phyloP scores from a whole-genome alignment of 2,888 invertebrate genomes.

The Ophion ellenae region DNA sequence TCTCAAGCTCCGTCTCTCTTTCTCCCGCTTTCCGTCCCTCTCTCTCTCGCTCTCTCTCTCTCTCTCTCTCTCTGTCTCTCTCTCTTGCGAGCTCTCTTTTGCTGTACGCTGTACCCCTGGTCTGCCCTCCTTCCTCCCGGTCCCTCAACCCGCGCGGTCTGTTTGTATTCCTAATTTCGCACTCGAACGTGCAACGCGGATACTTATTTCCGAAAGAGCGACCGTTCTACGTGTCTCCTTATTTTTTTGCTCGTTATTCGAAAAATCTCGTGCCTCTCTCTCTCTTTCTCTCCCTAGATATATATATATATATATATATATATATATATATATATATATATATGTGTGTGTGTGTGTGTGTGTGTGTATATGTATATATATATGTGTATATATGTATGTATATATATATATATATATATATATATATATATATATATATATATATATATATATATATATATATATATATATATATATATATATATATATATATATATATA shows the following conservation, averaged over 20 bases:
- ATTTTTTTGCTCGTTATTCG: constrained; percentile 25
- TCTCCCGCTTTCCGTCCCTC: constrained; percentile 15
- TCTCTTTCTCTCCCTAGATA: no score
- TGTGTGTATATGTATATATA: no score
- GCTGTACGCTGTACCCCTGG: background rate
- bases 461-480: no score
- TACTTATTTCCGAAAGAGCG: constrained; percentile 59
- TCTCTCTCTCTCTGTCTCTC: background rate
- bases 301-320: no score
- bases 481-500: no score
- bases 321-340: no score
- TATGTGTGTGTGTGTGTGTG: no score
- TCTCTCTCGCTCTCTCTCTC: background rate
- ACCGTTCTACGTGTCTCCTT: constrained; percentile 47
- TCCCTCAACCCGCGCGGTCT: constrained; percentile 44
- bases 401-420: no score
- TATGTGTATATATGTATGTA: no score
- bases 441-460: no score
- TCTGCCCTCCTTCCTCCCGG: background rate
- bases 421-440: no score
- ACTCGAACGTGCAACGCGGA: constrained; percentile 65
- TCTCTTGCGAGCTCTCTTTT: background rate
- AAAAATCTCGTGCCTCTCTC: constrained; percentile 23
- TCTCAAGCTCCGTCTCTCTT: constrained; percentile 12
- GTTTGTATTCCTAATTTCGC: constrained; percentile 77